phyloP scores from a whole-genome alignment of 2,888 invertebrate species.

The Drosophila differens region DNA sequence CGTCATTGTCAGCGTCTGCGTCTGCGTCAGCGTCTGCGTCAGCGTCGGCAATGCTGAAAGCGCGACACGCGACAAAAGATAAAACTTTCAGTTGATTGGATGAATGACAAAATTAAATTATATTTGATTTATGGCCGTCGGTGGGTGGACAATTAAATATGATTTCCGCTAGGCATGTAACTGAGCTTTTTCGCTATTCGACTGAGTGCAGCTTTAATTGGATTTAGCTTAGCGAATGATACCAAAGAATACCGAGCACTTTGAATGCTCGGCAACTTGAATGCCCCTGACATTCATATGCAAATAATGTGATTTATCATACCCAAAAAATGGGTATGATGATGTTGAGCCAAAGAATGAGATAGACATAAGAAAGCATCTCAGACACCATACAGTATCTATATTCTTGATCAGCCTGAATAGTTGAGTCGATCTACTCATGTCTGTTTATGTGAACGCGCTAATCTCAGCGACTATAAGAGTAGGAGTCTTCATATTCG shows the following conservation, averaged over 20 bases:
- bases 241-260: constrained; percentile 1
- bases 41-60: constrained; percentile 23
- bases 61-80: constrained; percentile 54
- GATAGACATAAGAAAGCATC: not conserved
- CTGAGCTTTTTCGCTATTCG: constrained; percentile 28
- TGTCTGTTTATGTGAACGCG: not conserved
- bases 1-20: not conserved
- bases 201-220: constrained; percentile 45
- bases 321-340: not conserved
- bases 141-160: constrained; percentile 81
- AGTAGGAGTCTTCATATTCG: not conserved
- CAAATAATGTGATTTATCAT: constrained; percentile 11
- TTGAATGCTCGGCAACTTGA: constrained; percentile 18
- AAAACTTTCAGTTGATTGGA: constrained; percentile 71
- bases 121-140: constrained; percentile 74
- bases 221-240: constrained; percentile 28
- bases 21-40: constrained; percentile 1
- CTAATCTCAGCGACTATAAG: not conserved
- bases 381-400: not conserved
- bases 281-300: constrained; percentile 61
- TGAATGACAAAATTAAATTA: constrained; percentile 79
- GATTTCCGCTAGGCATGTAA: constrained; percentile 69
- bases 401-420: not conserved
- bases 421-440: not conserved
- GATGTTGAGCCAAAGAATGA: not conserved